Base-by-base conservation (phyloP, 2,113 vertebrate genomes). In the Clarias batrachus region DNA sequence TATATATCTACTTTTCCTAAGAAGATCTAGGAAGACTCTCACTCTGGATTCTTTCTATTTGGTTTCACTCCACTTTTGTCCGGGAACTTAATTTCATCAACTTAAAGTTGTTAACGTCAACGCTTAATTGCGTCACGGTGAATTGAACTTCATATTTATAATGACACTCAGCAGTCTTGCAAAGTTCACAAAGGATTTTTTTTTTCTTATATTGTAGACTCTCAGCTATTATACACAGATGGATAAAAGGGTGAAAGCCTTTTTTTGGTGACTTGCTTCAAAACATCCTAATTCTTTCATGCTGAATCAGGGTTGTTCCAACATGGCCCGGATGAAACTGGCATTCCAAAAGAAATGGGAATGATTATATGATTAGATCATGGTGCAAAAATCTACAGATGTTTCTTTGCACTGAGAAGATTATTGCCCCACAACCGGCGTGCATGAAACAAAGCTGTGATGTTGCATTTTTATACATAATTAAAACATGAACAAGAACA, bases 121-220 rank as follows among this genome's bases (percentile, higher is more conserved):
- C 41, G 14, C 66, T 68, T 79, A 33, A 80, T 57, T 59, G 56
- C 23, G 6, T 48, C 30, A 41, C 23, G 41, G 13, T 57, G 30
- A 66, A 54, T 41, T 13, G 59, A 41, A 77, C 41, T 41, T 70
- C n/a, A 21, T 80, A 23, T 73, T 88, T 81, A 80, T 54, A 56
- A 80, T 59, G 8, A 66, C 25, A 54, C 54, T 62, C 33, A 23
- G 25, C 6, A 33, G 66, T 3, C 76, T 52, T 1, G 21, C 54
- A 57, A 84, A 76, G 74, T 74, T 86, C 81, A 84, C 85, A 89
- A 65, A 21, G 25, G 21, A 70, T 86, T 70, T 86, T 77, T 56
- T 37, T 66, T 71, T 57, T 23, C 27, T 79, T 41, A 12, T 62
- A 63, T 27, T 65, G 57, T 37, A 19, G 73, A 62, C 73, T 56